Base-by-base conservation (phyloP, 2,113 vertebrate species). In the Caranx melampygus region DNA sequence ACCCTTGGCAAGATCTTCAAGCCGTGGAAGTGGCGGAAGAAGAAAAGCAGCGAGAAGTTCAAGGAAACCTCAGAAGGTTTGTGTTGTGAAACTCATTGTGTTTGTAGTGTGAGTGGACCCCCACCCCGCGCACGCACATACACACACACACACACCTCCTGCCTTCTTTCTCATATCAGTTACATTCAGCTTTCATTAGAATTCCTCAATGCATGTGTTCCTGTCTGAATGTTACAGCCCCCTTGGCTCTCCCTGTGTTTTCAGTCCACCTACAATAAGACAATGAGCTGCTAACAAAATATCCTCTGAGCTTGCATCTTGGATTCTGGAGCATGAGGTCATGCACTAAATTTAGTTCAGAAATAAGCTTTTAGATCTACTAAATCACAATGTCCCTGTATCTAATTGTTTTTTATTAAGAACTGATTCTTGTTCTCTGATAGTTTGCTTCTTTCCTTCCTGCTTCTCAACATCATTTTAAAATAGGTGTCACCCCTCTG, bases 11-110 rank as follows among this genome's bases (percentile, higher is more conserved):
- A 99, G 91, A 97, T 99, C 93, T 99, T 99, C 92, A 99, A 98
- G 83, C 98, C 98, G 3, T 99, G 98, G 98, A 99, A 99, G 89
- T 99, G 98, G 98, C 95, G 98, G 87, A 99, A 99, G 95, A 99
- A 98, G 96, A 99, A 98, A 95, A 97, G 95, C 94, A 99, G 97
- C 45, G 98, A 98, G 84, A 97, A 96, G 86, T 99, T 99, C 91
- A 95, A 97, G 91, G 97, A 99, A 93, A 97, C 98, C 9, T 98
- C 97, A 21, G 97, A 99, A 96, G 98, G 98, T 99, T 91, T 55
- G 91, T 93, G 87, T 92, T 92, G 93, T 94, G 86, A 94, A 94
- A 77, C 89, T 72, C 65, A 65, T 87, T 78, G 37, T 80, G 47
- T 86, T 68, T 51, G 62, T 21, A 40, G 34, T 2, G 14, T 4